Evolutionary conservation across 2,888 invertebrate genomes (phyloP).

Genomic region (Andricus curvator): DNA sequence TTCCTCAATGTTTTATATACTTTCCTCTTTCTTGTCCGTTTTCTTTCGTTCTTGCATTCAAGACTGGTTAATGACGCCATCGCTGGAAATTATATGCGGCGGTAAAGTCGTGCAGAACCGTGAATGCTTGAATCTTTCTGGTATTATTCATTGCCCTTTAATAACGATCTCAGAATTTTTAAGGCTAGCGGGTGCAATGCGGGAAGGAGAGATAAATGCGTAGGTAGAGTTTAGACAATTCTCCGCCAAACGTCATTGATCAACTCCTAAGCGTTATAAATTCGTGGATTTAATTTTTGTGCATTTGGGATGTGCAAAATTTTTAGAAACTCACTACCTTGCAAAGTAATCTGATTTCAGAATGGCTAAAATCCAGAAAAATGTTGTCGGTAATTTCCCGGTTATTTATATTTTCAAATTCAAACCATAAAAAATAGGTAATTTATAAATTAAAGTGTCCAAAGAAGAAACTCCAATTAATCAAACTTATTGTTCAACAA

Average conservation of each 20-base stretch:
- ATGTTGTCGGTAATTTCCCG: too few relatives aligned
- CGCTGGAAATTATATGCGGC: constrained; percentile 11
- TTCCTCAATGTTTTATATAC: neutral
- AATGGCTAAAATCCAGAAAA: too few relatives aligned
- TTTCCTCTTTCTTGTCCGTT: neutral
- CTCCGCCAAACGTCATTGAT: neutral
- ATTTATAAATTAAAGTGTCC: too few relatives aligned
- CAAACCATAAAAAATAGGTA: too few relatives aligned
- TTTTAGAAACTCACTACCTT: too few relatives aligned
- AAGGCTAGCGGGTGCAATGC: neutral
- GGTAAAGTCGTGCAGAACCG: constrained; percentile 13
- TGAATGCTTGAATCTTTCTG: constrained; percentile 13
- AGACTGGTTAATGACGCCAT: neutral
- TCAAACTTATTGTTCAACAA: too few relatives aligned
- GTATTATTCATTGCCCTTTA: constrained; percentile 23
- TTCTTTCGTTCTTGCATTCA: neutral
- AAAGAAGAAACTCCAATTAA: too few relatives aligned
- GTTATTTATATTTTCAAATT: too few relatives aligned
- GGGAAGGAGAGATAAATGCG: neutral
- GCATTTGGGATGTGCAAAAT: neutral
- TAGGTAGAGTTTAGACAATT: neutral
- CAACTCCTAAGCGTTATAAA: neutral
- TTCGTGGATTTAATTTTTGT: neutral
- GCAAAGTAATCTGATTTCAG: too few relatives aligned
- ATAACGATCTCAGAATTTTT: constrained; percentile 20